A percentile compares a stretch with the other conserved stretches of the same genome.
These are phyloP conservation scores for Halcyon senegalensis DNA, from an alignment of 2,113 vertebrate species.

Conservation along the genomic window DNA sequence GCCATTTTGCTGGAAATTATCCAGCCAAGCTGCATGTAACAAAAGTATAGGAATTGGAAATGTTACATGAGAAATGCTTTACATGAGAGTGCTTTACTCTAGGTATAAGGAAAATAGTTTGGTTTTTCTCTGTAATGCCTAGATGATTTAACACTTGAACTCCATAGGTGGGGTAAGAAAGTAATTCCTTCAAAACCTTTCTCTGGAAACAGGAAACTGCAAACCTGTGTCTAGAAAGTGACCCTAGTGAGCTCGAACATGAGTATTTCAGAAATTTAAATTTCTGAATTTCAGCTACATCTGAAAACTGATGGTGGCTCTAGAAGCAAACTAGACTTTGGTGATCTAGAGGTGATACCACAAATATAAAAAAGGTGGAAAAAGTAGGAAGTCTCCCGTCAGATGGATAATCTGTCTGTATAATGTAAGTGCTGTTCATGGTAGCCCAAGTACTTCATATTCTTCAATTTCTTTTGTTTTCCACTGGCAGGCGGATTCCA, in stretches of 20 bases:
- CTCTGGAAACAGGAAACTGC: neutral
- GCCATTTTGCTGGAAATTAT: neutral
- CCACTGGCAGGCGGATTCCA: conserved; percentile 86
- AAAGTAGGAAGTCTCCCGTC: neutral
- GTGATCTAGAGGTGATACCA: neutral
- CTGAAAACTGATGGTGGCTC: neutral
- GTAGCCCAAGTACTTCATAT: neutral
- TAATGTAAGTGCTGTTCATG: neutral
- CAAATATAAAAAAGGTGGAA: neutral
- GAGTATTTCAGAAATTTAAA: neutral
- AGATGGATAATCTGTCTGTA: neutral
- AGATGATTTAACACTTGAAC: neutral
- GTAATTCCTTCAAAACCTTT: neutral
- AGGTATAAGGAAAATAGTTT: neutral
- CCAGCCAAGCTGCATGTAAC: neutral
- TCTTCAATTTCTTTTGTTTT: conserved; percentile 17
- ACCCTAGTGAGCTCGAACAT: neutral
- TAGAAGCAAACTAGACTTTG: neutral
- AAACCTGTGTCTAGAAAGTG: neutral
- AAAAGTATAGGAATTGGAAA: neutral
- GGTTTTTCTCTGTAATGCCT: neutral
- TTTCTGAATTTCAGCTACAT: neutral
- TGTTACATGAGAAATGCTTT: neutral
- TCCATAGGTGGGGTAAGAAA: neutral
- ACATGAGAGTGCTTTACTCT: neutral